phyloP scores from a whole-genome alignment of 2,113 vertebrate species.

The Lophius piscatorius region DNA sequence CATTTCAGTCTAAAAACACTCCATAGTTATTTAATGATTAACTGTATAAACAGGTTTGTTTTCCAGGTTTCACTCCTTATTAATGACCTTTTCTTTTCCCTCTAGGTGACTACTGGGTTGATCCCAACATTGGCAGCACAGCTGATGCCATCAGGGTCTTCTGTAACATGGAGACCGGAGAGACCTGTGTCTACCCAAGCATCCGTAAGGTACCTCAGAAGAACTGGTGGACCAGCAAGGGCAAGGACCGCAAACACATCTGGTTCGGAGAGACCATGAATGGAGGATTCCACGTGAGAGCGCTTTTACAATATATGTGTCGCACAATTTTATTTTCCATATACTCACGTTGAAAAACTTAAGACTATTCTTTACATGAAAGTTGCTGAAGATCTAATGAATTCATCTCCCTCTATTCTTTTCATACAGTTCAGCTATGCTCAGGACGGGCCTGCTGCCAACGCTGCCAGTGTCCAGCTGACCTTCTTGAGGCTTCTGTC shows the following conservation, averaged over 20 bases:
- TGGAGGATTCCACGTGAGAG: slow-evolving; percentile 93
- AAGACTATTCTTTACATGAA: not conserved
- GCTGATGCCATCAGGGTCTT: slow-evolving; percentile 96
- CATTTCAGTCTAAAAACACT: too few relatives aligned
- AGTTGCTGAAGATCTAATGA: slow-evolving; percentile 1
- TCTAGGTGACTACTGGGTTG: slow-evolving; percentile 96
- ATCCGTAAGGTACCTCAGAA: slow-evolving; percentile 89
- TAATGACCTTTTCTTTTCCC: slow-evolving; percentile 3
- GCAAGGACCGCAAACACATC: slow-evolving; percentile 91
- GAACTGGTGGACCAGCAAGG: slow-evolving; percentile 96
- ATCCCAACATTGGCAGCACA: slow-evolving; percentile 95
- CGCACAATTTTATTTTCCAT: not conserved
- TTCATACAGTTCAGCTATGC: slow-evolving; percentile 91
- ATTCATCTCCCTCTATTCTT: not conserved
- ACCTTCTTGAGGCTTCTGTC: slow-evolving; percentile 96
- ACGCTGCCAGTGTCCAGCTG: slow-evolving; percentile 90
- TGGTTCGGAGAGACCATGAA: slow-evolving; percentile 97
- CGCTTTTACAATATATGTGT: not conserved
- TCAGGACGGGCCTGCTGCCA: slow-evolving; percentile 85
- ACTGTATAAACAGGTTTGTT: too few relatives aligned
- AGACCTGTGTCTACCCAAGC: slow-evolving; percentile 93
- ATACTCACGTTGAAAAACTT: not conserved
- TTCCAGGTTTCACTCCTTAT: not conserved
- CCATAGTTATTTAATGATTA: too few relatives aligned
- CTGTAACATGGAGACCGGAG: slow-evolving; percentile 97